Evolutionary conservation across 2,888 invertebrate genomes (phyloP).

Genomic region (Crioceris asparagi): DNA sequence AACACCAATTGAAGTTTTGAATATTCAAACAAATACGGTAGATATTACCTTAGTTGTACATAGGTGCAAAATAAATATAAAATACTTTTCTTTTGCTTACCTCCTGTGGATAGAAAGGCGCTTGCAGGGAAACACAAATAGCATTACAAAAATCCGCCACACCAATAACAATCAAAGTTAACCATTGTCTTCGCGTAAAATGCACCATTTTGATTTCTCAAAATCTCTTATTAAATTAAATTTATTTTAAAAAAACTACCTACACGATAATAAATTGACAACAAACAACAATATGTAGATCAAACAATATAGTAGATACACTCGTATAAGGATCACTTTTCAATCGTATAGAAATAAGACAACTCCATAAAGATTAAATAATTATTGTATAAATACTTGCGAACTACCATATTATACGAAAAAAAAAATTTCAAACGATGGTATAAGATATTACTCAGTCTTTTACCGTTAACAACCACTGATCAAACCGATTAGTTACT

Average conservation of each 20-base stretch:
- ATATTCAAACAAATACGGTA: too few species aligned
- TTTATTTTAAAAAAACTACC: too few species aligned
- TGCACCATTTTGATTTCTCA: constrained; percentile 41
- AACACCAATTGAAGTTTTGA: neutral
- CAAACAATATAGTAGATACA: too few species aligned
- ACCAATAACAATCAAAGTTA: constrained; percentile 66
- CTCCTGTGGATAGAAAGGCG: constrained; percentile 78
- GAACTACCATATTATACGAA: constrained; percentile 28
- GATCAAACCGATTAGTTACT: too few species aligned
- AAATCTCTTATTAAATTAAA: neutral
- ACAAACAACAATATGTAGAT: too few species aligned
- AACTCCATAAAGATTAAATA: constrained; percentile 32
- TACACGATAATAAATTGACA: constrained; percentile 3
- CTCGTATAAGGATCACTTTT: too few species aligned
- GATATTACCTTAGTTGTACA: neutral
- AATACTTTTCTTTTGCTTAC: too few species aligned
- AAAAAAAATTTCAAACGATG: too few species aligned
- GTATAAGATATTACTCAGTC: too few species aligned
- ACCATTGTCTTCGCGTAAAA: constrained; percentile 65
- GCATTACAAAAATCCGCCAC: constrained; percentile 78
- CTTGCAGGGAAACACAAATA: constrained; percentile 73
- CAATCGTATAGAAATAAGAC: constrained; percentile 27
- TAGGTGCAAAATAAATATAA: too few species aligned
- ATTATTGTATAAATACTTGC: constrained; percentile 33
- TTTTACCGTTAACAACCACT: too few species aligned